Evolutionary conservation across 2,113 vertebrate genomes (phyloP), one percentile per base, ranked within the genome.

Genomic region (Fulmarus glacialis): DNA sequence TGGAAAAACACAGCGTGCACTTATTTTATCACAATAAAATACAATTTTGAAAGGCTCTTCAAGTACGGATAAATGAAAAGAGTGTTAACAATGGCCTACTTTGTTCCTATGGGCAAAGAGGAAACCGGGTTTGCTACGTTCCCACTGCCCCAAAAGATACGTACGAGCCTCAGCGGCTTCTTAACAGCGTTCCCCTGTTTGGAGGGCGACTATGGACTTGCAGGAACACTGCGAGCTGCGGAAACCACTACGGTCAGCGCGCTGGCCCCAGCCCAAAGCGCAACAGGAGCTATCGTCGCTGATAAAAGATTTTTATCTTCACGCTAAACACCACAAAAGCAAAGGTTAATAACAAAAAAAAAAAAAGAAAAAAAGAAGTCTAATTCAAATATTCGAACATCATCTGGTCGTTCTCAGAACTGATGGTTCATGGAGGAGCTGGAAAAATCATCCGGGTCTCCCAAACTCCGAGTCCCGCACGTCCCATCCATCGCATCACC

Each of bases 241-340:
- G 78, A 21, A 77, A 73, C 36, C 53, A 6, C 8, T 4, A 20
- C 30, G 7, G 4, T 13, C 40, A 15, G 26, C 67, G 27, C 1
- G 6, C 32, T 18, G 26, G 10, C 12, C 59, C 21, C 43, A 38
- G 30, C 19, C 53, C 48, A 5, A 22, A 27, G 58, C 13, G 4
- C 43, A 45, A 19, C 12, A 48, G 45, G 36, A 82, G 47, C 34
- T 40, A 18, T 4, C 0, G 0, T 2, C 0, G 1, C 40, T 5
- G 23, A 55, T 5, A 30, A 30, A 17, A 77, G 36, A 21, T 21
- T 34, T 67, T 29, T 32, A 36, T 34, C 67, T 72, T 36, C 30
- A 15, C 10, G 71, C 15, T 71, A 16, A 73, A 48, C 29, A 15
- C 8, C 4, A 34, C 42, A 22, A 47, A 72, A 80, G 8, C 8